Evolutionary conservation across 2,888 invertebrate species (phyloP).

Genomic region (Parnassius orleans): DNA sequence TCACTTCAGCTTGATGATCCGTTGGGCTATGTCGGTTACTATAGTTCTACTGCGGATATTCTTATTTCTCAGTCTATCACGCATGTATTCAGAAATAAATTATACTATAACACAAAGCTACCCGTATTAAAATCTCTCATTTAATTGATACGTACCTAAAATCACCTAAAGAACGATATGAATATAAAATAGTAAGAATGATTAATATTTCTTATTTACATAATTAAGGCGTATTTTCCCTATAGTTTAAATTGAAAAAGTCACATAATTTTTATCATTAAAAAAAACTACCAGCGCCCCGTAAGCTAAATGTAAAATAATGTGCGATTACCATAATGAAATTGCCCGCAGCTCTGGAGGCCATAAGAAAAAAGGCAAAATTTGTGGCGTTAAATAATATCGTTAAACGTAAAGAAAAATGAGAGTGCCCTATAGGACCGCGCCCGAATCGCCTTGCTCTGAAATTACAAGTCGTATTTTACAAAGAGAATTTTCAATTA

Average conservation of each 20-base stretch:
- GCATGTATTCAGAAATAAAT: too few species aligned
- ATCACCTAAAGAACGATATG: too few species aligned
- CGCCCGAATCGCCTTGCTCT: slow-evolving; percentile 47
- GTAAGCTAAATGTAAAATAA: slow-evolving; percentile 42
- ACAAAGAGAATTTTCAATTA: slow-evolving; percentile 80
- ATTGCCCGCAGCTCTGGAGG: slow-evolving; percentile 63
- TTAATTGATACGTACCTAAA: too few species aligned
- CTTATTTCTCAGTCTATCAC: too few species aligned
- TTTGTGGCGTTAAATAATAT: slow-evolving; percentile 79
- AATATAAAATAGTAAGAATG: too few species aligned
- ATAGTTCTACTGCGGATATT: too few species aligned
- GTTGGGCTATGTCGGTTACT: too few species aligned
- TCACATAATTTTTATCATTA: slow-evolving; percentile 23
- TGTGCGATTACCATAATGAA: slow-evolving; percentile 77
- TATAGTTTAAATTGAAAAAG: neutral
- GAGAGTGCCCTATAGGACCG: slow-evolving; percentile 63
- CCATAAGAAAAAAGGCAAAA: slow-evolving; percentile 72
- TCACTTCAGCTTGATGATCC: too few species aligned
- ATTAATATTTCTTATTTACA: too few species aligned
- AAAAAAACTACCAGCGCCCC: slow-evolving; percentile 25
- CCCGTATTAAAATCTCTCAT: too few species aligned
- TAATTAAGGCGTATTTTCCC: neutral
- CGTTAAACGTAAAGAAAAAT: slow-evolving; percentile 76
- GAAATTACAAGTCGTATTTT: slow-evolving; percentile 80
- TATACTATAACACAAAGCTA: too few species aligned